phyloP scores from a whole-genome alignment of 2,888 invertebrate genomes.

The Epistrophella euchroma region DNA sequence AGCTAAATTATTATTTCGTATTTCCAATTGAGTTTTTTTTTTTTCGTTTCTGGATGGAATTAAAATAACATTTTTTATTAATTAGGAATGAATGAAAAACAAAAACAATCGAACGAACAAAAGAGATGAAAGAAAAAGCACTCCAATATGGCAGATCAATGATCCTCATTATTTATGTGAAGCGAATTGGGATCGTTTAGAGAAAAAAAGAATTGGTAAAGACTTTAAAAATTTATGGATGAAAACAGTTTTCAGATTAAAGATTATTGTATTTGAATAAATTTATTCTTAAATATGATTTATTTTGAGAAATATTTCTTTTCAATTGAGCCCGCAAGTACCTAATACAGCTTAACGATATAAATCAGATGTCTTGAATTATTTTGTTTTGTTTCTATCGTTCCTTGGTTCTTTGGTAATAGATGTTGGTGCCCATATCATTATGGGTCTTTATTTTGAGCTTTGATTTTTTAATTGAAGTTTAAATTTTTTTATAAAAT shows the following conservation, averaged over 20 bases:
- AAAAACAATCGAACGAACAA: neutral
- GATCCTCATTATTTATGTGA: constrained; percentile 6
- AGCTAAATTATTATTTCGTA: constrained; percentile 50
- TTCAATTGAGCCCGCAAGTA: neutral
- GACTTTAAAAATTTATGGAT: neutral
- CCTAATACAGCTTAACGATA: neutral
- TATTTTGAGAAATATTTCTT: constrained; percentile 21
- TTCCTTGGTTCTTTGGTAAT: no score
- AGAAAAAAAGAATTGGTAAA: neutral
- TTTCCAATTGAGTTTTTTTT: constrained; percentile 16
- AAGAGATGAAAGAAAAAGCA: neutral
- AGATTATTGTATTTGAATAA: constrained; percentile 7
- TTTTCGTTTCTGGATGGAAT: constrained; percentile 22
- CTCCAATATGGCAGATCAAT: constrained; percentile 14
- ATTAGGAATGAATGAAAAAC: neutral
- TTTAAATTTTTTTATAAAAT: neutral
- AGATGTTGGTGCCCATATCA: neutral
- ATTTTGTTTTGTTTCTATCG: neutral
- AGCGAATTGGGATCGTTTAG: neutral
- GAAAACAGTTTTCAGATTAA: neutral
- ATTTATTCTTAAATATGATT: constrained; percentile 32
- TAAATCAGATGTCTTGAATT: neutral
- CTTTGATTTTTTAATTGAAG: constrained; percentile 1
- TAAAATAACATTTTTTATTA: constrained; percentile 17
- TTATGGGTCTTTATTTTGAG: constrained; percentile 4